A percentile compares a stretch with the other conserved stretches of the same genome.
Conservation (phyloP, 2,797 vertebrate species). For the Anisognathus igniventris region DNA sequence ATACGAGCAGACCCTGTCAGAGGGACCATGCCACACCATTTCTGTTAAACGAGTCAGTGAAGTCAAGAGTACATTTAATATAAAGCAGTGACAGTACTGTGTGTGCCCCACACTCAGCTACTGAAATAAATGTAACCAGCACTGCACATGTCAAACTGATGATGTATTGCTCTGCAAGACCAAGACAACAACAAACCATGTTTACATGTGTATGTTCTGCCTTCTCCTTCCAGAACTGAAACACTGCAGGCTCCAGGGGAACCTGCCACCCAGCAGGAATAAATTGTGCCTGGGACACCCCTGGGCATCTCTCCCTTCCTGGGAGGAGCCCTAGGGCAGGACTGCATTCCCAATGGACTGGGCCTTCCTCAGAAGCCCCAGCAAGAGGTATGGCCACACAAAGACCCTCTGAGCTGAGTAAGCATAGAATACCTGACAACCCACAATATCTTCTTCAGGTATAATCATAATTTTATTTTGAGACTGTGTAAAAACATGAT, state of each 20-base stretch:
- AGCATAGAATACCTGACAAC: background rate
- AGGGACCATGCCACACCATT: background rate
- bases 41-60: background rate
- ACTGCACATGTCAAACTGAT: background rate
- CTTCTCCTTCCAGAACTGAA: background rate
- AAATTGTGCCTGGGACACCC: background rate
- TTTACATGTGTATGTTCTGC: background rate
- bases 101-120: background rate
- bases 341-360: background rate
- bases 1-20: background rate
- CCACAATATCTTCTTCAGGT: background rate
- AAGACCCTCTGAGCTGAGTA: background rate
- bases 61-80: background rate
- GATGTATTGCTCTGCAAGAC: background rate
- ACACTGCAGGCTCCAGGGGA: background rate
- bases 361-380: background rate
- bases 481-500: background rate
- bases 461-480: background rate
- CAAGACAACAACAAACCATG: background rate
- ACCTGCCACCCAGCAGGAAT: background rate
- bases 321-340: fast-evolving
- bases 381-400: background rate
- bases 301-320: background rate
- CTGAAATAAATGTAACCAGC: background rate
- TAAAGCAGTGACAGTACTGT: background rate